phyloP scores from a whole-genome alignment of 64 coral and sea anemone species.

The Pocillopora verrucosa region DNA sequence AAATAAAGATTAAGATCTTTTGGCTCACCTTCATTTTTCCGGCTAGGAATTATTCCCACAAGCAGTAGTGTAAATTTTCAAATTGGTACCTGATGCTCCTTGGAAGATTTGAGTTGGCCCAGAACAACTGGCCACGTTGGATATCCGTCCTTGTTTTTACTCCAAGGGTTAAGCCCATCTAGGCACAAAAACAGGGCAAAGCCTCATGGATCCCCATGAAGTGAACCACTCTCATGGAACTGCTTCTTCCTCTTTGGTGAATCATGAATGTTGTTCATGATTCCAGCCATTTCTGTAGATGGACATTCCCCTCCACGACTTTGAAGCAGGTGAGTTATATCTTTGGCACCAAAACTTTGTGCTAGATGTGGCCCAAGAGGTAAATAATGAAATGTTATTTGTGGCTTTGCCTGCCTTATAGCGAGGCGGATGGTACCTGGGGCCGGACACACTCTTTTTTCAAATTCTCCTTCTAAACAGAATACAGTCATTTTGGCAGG shows the following conservation, averaged over 20 bases:
- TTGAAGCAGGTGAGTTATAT: slow-evolving; percentile 16
- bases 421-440: slow-evolving; percentile 34
- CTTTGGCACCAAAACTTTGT: slow-evolving; percentile 37
- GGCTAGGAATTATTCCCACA: slow-evolving; percentile 34
- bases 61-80: slow-evolving; percentile 6
- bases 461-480: slow-evolving; percentile 26
- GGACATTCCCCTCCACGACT: slow-evolving; percentile 8
- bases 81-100: neutral
- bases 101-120: slow-evolving; percentile 27
- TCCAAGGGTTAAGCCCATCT: slow-evolving; percentile 74
- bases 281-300: neutral
- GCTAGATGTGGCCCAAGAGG: slow-evolving; percentile 36
- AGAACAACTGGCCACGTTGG: slow-evolving; percentile 48
- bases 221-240: neutral
- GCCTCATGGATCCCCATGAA: slow-evolving; percentile 28
- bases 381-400: slow-evolving; percentile 65
- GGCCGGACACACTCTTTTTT: slow-evolving; percentile 19
- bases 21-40: slow-evolving; percentile 5
- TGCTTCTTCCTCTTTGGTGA: slow-evolving; percentile 41
- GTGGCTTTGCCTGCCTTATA: slow-evolving; percentile 6
- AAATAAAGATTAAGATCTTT: slow-evolving; percentile 26
- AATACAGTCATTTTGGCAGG: slow-evolving; percentile 68
- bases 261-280: slow-evolving; percentile 33
- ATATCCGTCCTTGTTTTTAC: slow-evolving; percentile 48
- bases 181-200: slow-evolving; percentile 25